Evolutionary conservation across 2,797 vertebrate genomes (phyloP).

Genomic region (Chelidonichthys spinosus): DNA sequence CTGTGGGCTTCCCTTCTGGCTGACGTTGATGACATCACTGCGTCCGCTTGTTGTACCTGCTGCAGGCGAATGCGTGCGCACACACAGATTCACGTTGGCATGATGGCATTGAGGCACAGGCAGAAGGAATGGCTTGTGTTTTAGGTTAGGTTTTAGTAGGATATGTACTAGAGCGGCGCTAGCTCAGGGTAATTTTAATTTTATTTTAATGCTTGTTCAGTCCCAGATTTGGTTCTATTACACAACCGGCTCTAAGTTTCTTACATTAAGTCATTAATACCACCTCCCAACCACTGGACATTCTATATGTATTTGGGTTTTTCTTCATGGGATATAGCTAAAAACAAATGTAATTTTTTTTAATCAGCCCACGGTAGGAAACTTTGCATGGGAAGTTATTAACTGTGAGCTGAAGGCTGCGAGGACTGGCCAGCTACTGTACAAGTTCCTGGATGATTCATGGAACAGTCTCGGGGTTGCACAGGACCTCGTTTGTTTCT

Average conservation of each 20-base stretch:
- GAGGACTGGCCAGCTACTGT: constrained; percentile 37
- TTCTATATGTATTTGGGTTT: constrained; percentile 11
- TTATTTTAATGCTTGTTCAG: constrained; percentile 1
- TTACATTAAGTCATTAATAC: constrained; percentile 1
- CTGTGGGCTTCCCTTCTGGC: constrained; percentile 46
- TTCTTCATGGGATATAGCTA: not conserved
- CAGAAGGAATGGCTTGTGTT: not conserved
- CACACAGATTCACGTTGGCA: not conserved
- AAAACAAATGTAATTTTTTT: constrained; percentile 13
- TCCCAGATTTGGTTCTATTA: not conserved
- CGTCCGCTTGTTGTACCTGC: constrained; percentile 45
- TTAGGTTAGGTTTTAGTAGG: constrained; percentile 5
- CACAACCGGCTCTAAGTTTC: not conserved
- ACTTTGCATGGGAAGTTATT: constrained; percentile 28
- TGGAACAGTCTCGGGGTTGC: constrained; percentile 50
- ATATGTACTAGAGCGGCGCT: not conserved
- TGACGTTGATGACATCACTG: constrained; percentile 51
- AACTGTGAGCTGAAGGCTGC: constrained; percentile 22
- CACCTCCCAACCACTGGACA: not conserved
- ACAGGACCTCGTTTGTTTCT: constrained; percentile 71
- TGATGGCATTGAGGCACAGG: too few relatives aligned
- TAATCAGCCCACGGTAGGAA: constrained; percentile 3
- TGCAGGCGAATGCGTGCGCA: constrained; percentile 19
- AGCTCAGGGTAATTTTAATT: constrained; percentile 7
- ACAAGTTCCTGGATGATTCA: constrained; percentile 59